A percentile compares a stretch with the other conserved stretches of the same genome.
These are phyloP conservation scores for Chelon labrosus DNA, from an alignment of 2,797 vertebrate genomes.

Conservation along the genomic window DNA sequence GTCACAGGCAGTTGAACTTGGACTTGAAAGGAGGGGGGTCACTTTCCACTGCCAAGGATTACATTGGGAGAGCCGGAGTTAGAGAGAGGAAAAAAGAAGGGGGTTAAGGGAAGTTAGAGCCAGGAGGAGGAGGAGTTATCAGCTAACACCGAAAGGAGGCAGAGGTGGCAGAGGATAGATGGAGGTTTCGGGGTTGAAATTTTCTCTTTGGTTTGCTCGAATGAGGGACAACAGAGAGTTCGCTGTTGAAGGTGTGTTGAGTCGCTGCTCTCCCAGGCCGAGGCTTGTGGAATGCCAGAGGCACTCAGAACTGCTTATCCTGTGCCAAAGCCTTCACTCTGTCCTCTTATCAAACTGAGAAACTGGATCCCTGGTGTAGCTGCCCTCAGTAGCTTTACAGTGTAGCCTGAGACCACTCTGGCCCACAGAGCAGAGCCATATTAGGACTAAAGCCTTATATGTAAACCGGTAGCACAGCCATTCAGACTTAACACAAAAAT, in stretches of 20 bases:
- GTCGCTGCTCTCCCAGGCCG: constrained; percentile 45
- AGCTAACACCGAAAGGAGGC: constrained; percentile 56
- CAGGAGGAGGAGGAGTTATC: constrained; percentile 72
- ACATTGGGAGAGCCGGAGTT: constrained; percentile 69
- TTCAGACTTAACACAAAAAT: constrained; percentile 22
- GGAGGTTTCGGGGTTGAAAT: constrained; percentile 34
- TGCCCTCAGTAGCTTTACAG: constrained; percentile 65
- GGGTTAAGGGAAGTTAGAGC: constrained; percentile 64
- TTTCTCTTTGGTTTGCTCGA: constrained; percentile 43
- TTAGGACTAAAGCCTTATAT: constrained; percentile 69
- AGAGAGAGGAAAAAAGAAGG: constrained; percentile 59
- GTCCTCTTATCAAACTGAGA: constrained; percentile 77
- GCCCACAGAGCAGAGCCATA: constrained; percentile 49
- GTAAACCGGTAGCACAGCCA: constrained; percentile 58
- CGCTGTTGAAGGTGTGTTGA: constrained; percentile 62
- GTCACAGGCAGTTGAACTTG: constrained; percentile 94
- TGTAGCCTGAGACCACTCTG: constrained; percentile 69
- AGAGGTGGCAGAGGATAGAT: constrained; percentile 48
- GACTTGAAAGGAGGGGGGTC: constrained; percentile 83
- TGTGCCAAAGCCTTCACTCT: constrained; percentile 69
- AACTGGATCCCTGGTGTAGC: constrained; percentile 71
- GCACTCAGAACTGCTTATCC: constrained; percentile 62
- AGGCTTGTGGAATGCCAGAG: constrained; percentile 77
- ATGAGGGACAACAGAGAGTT: constrained; percentile 47
- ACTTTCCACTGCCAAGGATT: constrained; percentile 84